Percentiles rank a stretch among this genome's conserved stretches.
phyloP scores from a whole-genome alignment of 2,113 vertebrate species.

The Silurus meridionalis region DNA sequence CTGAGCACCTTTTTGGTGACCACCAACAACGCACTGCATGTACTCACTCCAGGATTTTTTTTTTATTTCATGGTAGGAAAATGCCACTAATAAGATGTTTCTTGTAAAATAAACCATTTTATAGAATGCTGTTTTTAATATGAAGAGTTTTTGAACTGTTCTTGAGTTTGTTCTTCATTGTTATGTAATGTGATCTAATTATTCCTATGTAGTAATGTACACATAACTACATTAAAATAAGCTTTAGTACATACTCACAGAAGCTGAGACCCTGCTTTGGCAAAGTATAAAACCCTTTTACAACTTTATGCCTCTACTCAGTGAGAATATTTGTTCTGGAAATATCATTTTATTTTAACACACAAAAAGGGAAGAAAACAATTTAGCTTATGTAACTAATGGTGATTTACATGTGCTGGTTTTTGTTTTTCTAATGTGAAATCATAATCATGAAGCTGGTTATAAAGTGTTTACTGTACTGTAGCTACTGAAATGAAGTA shows the following conservation, averaged over 20 bases:
- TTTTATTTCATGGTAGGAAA: slow-evolving; percentile 63
- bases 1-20: slow-evolving; percentile 66
- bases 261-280: background rate
- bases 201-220: background rate
- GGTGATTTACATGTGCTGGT: background rate
- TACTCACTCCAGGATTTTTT: slow-evolving; percentile 54
- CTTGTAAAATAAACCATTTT: slow-evolving; percentile 69
- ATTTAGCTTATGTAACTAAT: background rate
- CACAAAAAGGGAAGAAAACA: background rate
- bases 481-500: background rate
- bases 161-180: background rate
- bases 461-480: background rate
- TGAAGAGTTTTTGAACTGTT: slow-evolving; percentile 12
- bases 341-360: background rate
- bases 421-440: background rate
- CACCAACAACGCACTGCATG: slow-evolving; percentile 40
- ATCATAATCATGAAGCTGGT: background rate
- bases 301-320: background rate
- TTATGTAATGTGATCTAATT: background rate
- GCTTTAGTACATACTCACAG: background rate
- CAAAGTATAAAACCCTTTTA: background rate
- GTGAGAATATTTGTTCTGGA: background rate
- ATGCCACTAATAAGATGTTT: slow-evolving; percentile 64
- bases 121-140: slow-evolving; percentile 45
- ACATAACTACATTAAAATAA: background rate